Base-by-base conservation (phyloP, 2,888 invertebrate species). In the Dascillus cervinus region DNA sequence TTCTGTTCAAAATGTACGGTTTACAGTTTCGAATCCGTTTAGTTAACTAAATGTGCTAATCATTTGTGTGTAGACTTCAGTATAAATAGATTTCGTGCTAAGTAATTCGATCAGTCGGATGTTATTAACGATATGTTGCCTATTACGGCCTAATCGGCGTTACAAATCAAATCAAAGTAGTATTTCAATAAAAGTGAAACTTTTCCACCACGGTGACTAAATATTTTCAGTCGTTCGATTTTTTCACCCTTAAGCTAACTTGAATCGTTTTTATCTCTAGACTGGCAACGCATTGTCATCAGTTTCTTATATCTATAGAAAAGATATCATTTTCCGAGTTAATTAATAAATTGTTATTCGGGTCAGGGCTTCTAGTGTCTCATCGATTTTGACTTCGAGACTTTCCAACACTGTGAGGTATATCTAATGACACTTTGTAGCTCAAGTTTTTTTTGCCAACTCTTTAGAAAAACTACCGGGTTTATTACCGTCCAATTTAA, bases 21-120 rank as follows among this genome's bases (percentile, higher is more conserved):
- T 46, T 47, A 50, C 44, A 44, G 42, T 44, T 51, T 49, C 48
- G 46, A 49, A 49, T 47, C 43, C 49, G 47, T 49, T 49, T 50
- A 47, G 47, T 50, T 50, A 46, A 47, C 49, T 50, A 49, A 49
- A 52, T 49, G 48, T 49, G 44, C 45, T 49, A 47, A 49, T 47
- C 43, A 41, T 37, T 32, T 25, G 34, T 32, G 27, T 29, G 24
- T 33, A n/a, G n/a, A n/a, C n/a, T 33, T 29, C 19, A 21, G 22
- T 32, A 37, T 32, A 37, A 37, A 37, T 37, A 37, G 37, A 29
- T 22, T 33, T 26, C 24, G 28, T 28, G 28, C 29, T 23, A 14
- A 33, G 28, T 28, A 28, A 32, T 32, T 32, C 32, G 27, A 32
- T 32, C 32, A 32, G 32, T 26, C 19, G 27, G 26, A 19, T 27